Evolutionary conservation across 2,113 vertebrate species (phyloP).

Genomic region (Philantomba maxwellii): DNA sequence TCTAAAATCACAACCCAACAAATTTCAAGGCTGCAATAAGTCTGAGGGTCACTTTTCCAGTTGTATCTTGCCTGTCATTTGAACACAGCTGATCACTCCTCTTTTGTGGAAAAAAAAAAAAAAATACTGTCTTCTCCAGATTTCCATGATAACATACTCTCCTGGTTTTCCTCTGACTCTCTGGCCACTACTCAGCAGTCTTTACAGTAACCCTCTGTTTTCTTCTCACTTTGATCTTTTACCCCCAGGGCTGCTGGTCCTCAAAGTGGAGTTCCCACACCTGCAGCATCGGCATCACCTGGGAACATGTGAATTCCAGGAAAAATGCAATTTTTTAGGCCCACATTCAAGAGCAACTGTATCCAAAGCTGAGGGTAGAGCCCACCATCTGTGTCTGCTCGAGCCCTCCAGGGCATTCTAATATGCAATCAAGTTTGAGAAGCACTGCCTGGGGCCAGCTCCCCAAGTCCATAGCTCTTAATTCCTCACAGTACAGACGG

Average conservation of each 20-base stretch:
- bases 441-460: background rate
- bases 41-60: background rate
- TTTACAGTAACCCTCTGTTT: too few relatives aligned
- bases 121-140: background rate
- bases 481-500: fast-evolving
- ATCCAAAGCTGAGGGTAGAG: background rate
- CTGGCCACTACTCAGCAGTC: background rate
- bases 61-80: background rate
- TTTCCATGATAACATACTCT: background rate
- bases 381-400: background rate
- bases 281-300: fast-evolving
- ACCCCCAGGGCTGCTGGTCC: background rate
- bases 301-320: background rate
- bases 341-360: too few relatives aligned
- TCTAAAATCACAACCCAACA: background rate
- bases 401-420: background rate
- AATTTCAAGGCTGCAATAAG: background rate
- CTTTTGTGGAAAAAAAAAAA: background rate
- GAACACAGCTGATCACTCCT: background rate
- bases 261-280: background rate
- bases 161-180: background rate
- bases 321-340: background rate
- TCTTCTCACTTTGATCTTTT: background rate
- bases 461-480: too few relatives aligned
- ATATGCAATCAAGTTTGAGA: background rate